Conservation (phyloP, 2,113 vertebrate species). For the Triplophysa tibetana region DNA sequence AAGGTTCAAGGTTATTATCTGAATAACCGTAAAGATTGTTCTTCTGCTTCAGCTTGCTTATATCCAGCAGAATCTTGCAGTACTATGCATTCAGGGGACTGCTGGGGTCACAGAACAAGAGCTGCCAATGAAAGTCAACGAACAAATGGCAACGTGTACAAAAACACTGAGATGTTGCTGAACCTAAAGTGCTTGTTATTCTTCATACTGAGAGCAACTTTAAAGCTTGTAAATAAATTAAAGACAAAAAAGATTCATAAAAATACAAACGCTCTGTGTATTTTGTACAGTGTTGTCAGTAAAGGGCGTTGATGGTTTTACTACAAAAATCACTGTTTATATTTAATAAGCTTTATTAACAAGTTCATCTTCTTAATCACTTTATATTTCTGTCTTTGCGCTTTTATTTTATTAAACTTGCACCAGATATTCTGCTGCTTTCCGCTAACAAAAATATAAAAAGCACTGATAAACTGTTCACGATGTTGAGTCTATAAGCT, state of each 20-base stretch:
- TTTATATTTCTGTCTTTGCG: too few relatives aligned
- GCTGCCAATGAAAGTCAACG: constrained; percentile 52
- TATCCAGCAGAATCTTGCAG: constrained; percentile 69
- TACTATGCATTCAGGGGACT: constrained; percentile 70
- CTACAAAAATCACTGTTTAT: neutral
- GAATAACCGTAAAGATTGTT: constrained; percentile 64
- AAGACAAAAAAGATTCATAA: constrained; percentile 63
- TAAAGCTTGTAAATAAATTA: constrained; percentile 98
- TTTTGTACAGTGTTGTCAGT: constrained; percentile 17
- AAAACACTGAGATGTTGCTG: constrained; percentile 68
- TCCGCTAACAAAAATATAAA: too few relatives aligned
- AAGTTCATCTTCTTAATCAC: too few relatives aligned
- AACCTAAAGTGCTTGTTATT: constrained; percentile 81
- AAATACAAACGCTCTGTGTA: constrained; percentile 24
- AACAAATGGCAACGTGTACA: constrained; percentile 71
- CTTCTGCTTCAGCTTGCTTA: constrained; percentile 87
- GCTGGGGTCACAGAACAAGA: constrained; percentile 59
- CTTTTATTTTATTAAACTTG: too few relatives aligned
- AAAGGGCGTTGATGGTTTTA: neutral
- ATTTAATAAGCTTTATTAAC: too few relatives aligned
- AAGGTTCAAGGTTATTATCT: constrained; percentile 65
- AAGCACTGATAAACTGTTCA: too few relatives aligned
- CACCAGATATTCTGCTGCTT: too few relatives aligned
- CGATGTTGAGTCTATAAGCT: too few relatives aligned
- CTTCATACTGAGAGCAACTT: constrained; percentile 87